Evolutionary conservation across 2,113 vertebrate species (phyloP).

Genomic region (Pteruthius melanotis): DNA sequence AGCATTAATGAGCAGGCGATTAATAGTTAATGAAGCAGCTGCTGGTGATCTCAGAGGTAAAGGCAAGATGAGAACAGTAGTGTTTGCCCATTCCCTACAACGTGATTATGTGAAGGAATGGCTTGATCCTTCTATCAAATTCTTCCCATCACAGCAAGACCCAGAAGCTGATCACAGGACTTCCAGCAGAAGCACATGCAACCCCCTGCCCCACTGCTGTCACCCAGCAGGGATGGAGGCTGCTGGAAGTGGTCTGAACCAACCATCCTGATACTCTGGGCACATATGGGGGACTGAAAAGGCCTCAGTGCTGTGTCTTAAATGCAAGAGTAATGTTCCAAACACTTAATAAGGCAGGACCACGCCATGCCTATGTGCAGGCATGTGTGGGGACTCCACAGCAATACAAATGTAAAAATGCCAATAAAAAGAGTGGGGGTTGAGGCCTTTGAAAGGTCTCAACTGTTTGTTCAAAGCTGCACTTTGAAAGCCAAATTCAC

Average conservation of each 20-base stretch:
- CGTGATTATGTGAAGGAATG: background rate
- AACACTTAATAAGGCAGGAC: background rate
- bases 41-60: conserved; percentile 49
- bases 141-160: background rate
- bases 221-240: background rate
- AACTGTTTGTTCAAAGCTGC: background rate
- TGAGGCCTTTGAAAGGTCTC: background rate
- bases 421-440: background rate
- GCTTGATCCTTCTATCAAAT: background rate
- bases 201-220: background rate
- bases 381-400: fast-evolving
- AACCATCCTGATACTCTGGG: fast-evolving
- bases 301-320: background rate
- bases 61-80: background rate
- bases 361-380: background rate
- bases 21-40: conserved; percentile 68
- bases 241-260: background rate
- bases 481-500: background rate
- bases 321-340: background rate
- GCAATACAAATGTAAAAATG: background rate
- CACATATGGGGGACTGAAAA: background rate
- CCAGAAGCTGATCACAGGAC: background rate
- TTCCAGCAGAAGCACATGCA: background rate
- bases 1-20: conserved; percentile 62
- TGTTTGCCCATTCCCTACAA: background rate